Evolutionary conservation across 1,140 invertebrate species (phyloP).

Genomic region (Battus philenor): DNA sequence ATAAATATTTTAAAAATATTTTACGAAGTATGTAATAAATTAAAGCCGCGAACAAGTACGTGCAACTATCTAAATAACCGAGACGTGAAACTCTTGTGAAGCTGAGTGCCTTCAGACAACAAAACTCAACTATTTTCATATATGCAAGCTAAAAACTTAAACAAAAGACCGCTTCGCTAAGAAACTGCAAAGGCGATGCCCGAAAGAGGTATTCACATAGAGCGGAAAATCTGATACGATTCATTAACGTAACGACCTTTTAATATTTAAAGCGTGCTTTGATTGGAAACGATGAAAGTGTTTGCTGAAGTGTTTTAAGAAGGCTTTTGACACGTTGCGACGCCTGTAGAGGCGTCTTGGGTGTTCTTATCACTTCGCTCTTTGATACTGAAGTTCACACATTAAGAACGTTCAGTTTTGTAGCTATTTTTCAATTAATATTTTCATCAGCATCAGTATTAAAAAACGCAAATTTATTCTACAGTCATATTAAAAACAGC

Average conservation of each 20-base stretch:
- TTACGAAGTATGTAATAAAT: constrained; percentile 4
- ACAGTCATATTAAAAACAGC: neutral
- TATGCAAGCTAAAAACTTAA: constrained; percentile 35
- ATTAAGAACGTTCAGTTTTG: too few relatives aligned
- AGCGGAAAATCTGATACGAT: constrained; percentile 71
- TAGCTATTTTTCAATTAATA: too few relatives aligned
- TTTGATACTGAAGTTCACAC: neutral
- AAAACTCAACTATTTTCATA: constrained; percentile 33
- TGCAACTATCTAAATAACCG: constrained; percentile 11
- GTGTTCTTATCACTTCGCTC: neutral
- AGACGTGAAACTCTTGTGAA: constrained; percentile 9
- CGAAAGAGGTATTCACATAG: constrained; percentile 40
- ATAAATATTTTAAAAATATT: too few relatives aligned
- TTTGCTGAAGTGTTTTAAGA: constrained; percentile 27
- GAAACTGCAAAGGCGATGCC: constrained; percentile 46
- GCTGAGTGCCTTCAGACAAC: constrained; percentile 16
- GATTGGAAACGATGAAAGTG: constrained; percentile 62
- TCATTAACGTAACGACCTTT: constrained; percentile 75
- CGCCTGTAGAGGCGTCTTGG: constrained; percentile 3
- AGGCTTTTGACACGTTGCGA: constrained; percentile 16
- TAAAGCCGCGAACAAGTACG: constrained; percentile 4
- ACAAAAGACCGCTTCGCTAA: constrained; percentile 45
- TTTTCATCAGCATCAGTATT: too few relatives aligned
- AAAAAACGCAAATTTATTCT: too few relatives aligned
- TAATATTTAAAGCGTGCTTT: constrained; percentile 70